phyloP scores from a whole-genome alignment of 1,140 invertebrate genomes.

The Drepana arcuata region DNA sequence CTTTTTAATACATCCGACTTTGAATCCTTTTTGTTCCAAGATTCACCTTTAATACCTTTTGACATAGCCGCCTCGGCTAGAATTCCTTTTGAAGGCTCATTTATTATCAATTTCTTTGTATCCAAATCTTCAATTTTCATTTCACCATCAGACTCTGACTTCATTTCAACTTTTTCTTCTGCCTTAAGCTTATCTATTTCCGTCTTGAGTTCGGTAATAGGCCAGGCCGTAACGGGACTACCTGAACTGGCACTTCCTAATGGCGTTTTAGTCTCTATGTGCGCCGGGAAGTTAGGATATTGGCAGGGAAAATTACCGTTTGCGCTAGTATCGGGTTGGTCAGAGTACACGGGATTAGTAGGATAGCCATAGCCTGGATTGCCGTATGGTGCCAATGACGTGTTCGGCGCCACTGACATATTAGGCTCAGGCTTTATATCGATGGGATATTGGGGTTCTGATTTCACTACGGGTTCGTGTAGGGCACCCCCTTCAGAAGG shows the following conservation, averaged over 20 bases:
- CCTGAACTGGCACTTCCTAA: conserved; percentile 43
- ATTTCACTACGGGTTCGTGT: conserved; percentile 19
- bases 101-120: conserved; percentile 74
- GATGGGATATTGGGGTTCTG: conserved; percentile 9
- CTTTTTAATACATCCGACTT: conserved; percentile 23
- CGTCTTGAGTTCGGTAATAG: conserved; percentile 54
- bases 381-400: conserved; percentile 17
- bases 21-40: conserved; percentile 9
- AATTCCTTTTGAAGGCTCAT: conserved; percentile 67
- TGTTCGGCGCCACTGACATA: conserved; percentile 5
- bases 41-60: conserved; percentile 20
- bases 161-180: conserved; percentile 63
- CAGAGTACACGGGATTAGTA: conserved; percentile 26
- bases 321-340: conserved; percentile 16
- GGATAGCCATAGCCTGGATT: conserved; percentile 39
- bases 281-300: conserved; percentile 33
- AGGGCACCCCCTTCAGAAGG: conserved; percentile 6
- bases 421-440: conserved; percentile 10
- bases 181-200: conserved; percentile 57
- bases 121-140: conserved; percentile 74
- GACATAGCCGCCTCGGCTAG: too few relatives aligned
- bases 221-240: conserved; percentile 56
- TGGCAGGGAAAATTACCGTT: conserved; percentile 28
- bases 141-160: conserved; percentile 68
- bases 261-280: conserved; percentile 51